These are phyloP conservation scores for Nebria salina DNA, from an alignment of 2,888 invertebrate species.

Conservation along the genomic window DNA sequence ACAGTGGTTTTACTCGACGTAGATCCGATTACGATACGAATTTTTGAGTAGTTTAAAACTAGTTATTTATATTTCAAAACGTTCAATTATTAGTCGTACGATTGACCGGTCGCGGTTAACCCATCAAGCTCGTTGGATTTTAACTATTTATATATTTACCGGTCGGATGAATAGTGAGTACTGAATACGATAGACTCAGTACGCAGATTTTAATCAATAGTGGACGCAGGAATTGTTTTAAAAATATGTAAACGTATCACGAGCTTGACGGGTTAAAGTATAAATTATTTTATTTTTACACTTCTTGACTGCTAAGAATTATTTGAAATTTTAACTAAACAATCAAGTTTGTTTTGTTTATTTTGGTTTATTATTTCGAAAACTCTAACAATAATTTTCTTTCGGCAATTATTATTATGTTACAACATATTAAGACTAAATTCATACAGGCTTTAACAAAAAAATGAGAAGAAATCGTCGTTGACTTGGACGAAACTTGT, in stretches of 20 bases:
- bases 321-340: not conserved
- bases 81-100: constrained; percentile 46
- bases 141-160: too few species aligned
- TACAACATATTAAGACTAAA: not conserved
- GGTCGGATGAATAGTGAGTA: too few species aligned
- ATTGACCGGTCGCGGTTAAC: constrained; percentile 36
- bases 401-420: not conserved
- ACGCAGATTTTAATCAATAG: too few species aligned
- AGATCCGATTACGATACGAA: constrained; percentile 84
- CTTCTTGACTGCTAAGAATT: constrained; percentile 28
- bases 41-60: constrained; percentile 66
- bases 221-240: too few species aligned
- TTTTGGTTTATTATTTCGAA: not conserved
- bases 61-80: constrained; percentile 32
- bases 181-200: too few species aligned
- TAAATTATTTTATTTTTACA: constrained; percentile 40
- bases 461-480: too few species aligned
- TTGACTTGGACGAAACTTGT: too few species aligned
- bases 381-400: not conserved
- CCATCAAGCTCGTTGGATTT: not conserved
- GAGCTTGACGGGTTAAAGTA: not conserved
- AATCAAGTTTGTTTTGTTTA: not conserved
- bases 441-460: too few species aligned
- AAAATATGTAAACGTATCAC: too few species aligned
- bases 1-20: constrained; percentile 67